Conservation (phyloP, 2,113 vertebrate species). For the Ramphastos sulfuratus region DNA sequence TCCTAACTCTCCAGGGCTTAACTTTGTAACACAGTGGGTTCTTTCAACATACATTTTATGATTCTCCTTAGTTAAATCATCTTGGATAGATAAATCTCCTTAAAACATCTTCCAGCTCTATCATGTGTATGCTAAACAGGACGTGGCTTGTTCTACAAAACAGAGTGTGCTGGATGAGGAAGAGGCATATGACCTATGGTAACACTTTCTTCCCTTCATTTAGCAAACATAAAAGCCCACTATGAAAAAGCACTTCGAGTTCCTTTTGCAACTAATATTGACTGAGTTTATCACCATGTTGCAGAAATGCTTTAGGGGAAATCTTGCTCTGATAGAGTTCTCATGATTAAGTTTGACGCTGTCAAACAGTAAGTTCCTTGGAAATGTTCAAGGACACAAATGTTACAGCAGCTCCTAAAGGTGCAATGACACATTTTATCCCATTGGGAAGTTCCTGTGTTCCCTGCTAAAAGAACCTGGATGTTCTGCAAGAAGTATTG, state of each 20-base stretch:
- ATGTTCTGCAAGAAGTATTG: not conserved
- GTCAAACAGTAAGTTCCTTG: not conserved
- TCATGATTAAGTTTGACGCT: not conserved
- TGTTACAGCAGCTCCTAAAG: not conserved
- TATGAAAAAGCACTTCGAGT: constrained; percentile 15
- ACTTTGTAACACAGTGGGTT: not conserved
- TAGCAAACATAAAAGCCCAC: constrained; percentile 4
- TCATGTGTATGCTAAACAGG: constrained; percentile 12
- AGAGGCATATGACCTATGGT: not conserved
- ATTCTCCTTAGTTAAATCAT: not conserved
- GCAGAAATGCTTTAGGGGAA: constrained; percentile 24
- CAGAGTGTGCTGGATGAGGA: not conserved
- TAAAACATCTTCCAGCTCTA: not conserved
- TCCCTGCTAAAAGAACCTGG: not conserved
- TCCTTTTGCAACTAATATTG: constrained; percentile 29
- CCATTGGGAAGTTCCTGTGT: not conserved
- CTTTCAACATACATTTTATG: not conserved
- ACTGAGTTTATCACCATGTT: constrained; percentile 23
- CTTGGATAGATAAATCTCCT: not conserved
- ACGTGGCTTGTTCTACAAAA: constrained; percentile 36
- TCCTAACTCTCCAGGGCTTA: not conserved
- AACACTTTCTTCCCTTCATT: constrained; percentile 16
- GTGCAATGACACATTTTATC: not conserved
- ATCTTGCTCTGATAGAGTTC: not conserved
- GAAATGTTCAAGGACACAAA: not conserved